Evolutionary conservation across 2,797 vertebrate species (phyloP).

Genomic region (Heterohyrax brucei): DNA sequence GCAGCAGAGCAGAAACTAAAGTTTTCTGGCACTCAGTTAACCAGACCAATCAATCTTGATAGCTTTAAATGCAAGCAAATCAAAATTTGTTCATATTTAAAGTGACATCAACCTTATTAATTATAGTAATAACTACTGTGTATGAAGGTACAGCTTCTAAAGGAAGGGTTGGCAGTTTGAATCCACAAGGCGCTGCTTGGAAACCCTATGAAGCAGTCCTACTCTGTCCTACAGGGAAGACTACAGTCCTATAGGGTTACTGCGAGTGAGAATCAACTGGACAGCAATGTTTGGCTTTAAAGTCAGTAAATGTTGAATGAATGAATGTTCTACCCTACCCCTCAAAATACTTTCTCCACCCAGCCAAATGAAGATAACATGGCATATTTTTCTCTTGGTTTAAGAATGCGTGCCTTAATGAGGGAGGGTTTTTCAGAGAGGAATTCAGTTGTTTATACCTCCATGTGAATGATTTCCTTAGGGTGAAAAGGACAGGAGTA

Average conservation of each 20-base stretch:
- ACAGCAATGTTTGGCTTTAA: not conserved
- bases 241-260: too few relatives aligned
- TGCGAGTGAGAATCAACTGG: not conserved
- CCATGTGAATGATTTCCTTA: not conserved
- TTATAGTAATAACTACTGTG: not conserved
- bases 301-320: not conserved
- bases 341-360: not conserved
- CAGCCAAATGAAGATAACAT: not conserved
- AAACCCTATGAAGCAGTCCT: not conserved
- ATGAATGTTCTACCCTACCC: not conserved
- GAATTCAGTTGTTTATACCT: not conserved
- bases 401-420: slow-evolving; percentile 8
- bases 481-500: too few relatives aligned
- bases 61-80: not conserved
- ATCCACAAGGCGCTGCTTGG: too few relatives aligned
- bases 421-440: not conserved
- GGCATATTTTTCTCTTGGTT: not conserved
- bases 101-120: not conserved
- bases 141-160: not conserved
- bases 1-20: not conserved
- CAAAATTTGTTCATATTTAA: slow-evolving; percentile 45
- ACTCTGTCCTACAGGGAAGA: not conserved
- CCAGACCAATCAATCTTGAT: not conserved
- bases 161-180: too few relatives aligned
- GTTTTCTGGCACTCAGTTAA: not conserved